These are phyloP conservation scores for Drosophila insularis DNA, from an alignment of 1,140 invertebrate species.

Conservation along the genomic window DNA sequence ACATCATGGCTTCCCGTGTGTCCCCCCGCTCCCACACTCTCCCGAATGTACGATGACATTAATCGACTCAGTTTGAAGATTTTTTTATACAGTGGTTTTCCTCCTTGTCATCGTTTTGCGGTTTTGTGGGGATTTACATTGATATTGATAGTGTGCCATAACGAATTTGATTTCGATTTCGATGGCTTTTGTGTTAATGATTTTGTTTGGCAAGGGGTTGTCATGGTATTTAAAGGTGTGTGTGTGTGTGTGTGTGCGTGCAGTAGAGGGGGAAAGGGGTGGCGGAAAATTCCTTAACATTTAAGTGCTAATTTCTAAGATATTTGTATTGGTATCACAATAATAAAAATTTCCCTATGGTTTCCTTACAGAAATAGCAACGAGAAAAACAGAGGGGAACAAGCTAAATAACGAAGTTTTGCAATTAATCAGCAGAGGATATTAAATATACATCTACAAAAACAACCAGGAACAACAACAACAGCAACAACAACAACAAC, in stretches of 20 bases:
- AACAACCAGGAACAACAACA: slow-evolving; percentile 1
- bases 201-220: slow-evolving; percentile 44
- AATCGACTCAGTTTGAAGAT: slow-evolving; percentile 16
- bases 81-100: background rate
- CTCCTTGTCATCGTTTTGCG: background rate
- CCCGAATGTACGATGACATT: background rate
- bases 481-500: slow-evolving; percentile 27
- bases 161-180: slow-evolving; percentile 31
- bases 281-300: slow-evolving; percentile 11
- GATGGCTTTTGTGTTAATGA: slow-evolving; percentile 50
- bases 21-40: background rate
- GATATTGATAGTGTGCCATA: background rate
- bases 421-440: slow-evolving; percentile 12
- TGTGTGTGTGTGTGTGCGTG: background rate
- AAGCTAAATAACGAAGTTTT: slow-evolving; percentile 38
- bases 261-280: background rate
- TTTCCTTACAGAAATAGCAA: slow-evolving; percentile 5
- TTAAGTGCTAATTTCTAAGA: slow-evolving; percentile 8
- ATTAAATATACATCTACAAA: slow-evolving; percentile 10
- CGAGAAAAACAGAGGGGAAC: slow-evolving; percentile 22
- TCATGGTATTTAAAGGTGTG: slow-evolving; percentile 29
- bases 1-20: background rate
- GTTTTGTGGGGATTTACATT: background rate
- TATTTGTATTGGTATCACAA: background rate
- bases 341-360: background rate